Percentiles rank a stretch among this genome's conserved stretches.
These are phyloP conservation scores for Cosmorhoe ocellata DNA, from an alignment of 2,888 invertebrate species.

Conservation along the genomic window DNA sequence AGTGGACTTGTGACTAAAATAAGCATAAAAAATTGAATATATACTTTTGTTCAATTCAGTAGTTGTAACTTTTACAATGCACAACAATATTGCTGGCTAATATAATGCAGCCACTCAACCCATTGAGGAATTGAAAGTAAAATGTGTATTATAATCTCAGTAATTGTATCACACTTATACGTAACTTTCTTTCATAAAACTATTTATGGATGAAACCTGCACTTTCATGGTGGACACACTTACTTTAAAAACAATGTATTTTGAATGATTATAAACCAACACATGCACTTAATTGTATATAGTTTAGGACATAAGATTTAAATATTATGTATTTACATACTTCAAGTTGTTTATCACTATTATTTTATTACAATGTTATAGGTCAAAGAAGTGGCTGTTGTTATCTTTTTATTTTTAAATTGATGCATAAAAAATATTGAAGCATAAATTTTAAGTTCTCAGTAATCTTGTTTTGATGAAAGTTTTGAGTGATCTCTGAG, in stretches of 20 bases:
- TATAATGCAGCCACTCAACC: too few species aligned
- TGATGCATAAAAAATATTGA: conserved; percentile 36
- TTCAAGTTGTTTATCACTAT: conserved; percentile 33
- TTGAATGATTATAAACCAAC: conserved; percentile 16
- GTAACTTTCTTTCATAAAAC: too few species aligned
- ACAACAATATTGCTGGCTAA: too few species aligned
- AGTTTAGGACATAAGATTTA: conserved; percentile 30
- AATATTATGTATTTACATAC: conserved; percentile 42
- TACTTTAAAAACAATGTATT: not conserved
- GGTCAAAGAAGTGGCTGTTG: conserved; percentile 61
- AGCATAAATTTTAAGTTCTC: conserved; percentile 8
- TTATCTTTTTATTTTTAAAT: conserved; percentile 47
- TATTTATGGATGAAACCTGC: too few species aligned
- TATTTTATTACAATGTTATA: conserved; percentile 60
- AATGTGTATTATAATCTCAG: too few species aligned
- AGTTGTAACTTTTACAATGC: too few species aligned
- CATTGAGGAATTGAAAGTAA: too few species aligned
- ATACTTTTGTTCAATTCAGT: too few species aligned
- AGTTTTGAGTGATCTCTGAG: conserved; percentile 15
- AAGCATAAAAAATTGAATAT: too few species aligned
- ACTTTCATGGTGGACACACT: too few species aligned
- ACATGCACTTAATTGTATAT: conserved; percentile 30
- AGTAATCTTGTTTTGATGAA: conserved; percentile 1
- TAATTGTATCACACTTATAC: too few species aligned
- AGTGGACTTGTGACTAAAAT: too few species aligned